Evolutionary conservation across 2,113 vertebrate genomes (phyloP).

Genomic region (Choloepus hoffmanni): DNA sequence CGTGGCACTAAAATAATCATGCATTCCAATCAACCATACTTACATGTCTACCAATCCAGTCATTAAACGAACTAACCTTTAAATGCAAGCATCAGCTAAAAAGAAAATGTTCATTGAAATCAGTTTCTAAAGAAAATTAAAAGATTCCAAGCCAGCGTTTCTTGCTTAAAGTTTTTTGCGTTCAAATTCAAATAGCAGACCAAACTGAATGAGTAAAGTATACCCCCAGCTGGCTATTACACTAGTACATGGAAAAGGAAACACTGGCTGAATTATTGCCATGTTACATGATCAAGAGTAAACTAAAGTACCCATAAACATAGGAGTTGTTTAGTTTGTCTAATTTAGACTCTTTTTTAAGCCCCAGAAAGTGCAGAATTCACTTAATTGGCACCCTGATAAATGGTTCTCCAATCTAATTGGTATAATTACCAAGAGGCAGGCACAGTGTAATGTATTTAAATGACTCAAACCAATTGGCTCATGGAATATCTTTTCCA

Average conservation of each 20-base stretch:
- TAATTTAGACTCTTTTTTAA: constrained; percentile 61
- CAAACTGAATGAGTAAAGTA: not conserved
- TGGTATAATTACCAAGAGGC: constrained; percentile 77
- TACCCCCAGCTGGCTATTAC: not conserved
- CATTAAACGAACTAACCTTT: constrained; percentile 66
- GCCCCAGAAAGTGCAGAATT: constrained; percentile 56
- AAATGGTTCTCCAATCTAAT: constrained; percentile 75
- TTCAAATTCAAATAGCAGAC: constrained; percentile 22
- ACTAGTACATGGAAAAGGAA: not conserved
- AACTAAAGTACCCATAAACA: constrained; percentile 50
- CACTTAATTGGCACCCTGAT: constrained; percentile 76
- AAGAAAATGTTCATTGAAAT: constrained; percentile 49
- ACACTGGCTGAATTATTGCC: constrained; percentile 38
- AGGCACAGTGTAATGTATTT: constrained; percentile 63
- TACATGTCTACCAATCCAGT: constrained; percentile 4
- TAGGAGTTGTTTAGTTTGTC: constrained; percentile 34
- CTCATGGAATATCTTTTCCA: constrained; percentile 57
- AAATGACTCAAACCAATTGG: constrained; percentile 73
- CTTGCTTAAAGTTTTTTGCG: constrained; percentile 5
- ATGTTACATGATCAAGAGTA: constrained; percentile 51
- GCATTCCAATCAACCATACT: constrained; percentile 47
- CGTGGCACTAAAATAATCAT: not conserved
- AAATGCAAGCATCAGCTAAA: constrained; percentile 41
- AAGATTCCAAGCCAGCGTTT: constrained; percentile 36
- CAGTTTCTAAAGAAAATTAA: constrained; percentile 57